Evolutionary conservation across 2,888 invertebrate genomes (phyloP), one percentile per base, ranked within the genome.

Genomic region (Lithophane ornitopus): DNA sequence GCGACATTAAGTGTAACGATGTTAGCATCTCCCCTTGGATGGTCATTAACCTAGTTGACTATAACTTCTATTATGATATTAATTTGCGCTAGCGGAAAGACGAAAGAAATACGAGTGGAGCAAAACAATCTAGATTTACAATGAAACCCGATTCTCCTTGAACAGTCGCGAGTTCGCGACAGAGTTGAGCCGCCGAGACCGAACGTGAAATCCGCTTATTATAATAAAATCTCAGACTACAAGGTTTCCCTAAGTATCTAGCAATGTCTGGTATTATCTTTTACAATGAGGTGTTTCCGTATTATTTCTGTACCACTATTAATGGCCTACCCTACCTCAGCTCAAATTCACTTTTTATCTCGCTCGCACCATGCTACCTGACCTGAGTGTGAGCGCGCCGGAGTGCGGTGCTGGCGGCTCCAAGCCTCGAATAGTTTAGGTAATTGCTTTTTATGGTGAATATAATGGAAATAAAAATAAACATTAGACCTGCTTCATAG

Each of bases 61-160:
- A 79, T 78, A 70, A 81, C 65, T 74, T 82, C 39, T 75, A 76
- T 85, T 74, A 80, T 69, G 63, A 80, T 85, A 80, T 81, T 81
- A 85, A 77, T 82, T 82, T 76, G 81, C 65, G 73, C 70, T 80
- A 82, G 86, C 79, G 78, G 86, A 89, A 90, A 89, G 87, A 88
- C 90, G 76, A 82, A 87, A 90, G 94, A 94, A 94, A 95, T 83
- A 91, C 88, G 92, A 95, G 92, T 82, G 83, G 87, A 85, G 90
- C 91, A 89, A 90, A 92, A 92, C 94, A 92, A 91, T 94, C 93
- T 95, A 94, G 93, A 90, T 90, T 94, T 95, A 94, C 94, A 93
- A 87, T 92, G 95, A 92, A 95, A 95, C 93, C 90, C 76, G 93
- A 95, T 84, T 90, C 93, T 88, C 91, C 90, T 91, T 90, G 92